Evolutionary conservation across 2,888 invertebrate species (phyloP), one percentile per base, ranked within the genome.

Genomic region (Melieria picta): DNA sequence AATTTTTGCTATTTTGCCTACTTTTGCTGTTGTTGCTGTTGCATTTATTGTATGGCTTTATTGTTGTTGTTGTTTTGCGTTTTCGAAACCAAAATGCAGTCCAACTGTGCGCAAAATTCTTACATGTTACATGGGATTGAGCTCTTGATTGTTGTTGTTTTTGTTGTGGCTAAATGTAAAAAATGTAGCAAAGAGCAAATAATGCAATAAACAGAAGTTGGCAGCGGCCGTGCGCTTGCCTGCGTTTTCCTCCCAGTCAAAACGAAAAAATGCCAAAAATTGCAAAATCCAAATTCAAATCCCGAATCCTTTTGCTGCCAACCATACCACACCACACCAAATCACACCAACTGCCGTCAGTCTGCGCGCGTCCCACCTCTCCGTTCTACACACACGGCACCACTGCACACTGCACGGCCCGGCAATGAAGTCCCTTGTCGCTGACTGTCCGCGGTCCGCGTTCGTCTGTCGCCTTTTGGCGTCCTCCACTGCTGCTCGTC

Each of bases 191-290:
- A 30, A 30, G 30, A 30, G 30, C 30, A 30, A 30, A 30, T 30
- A 30, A 30, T 30, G 30, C 30, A 30, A 30, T 30, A 30, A 30
- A 30, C 30, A 30, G 30, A 30, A 30, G 30, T 30, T 30, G 30
- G 30, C 30, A 30, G 30, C 30, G 2, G 30, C 30, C 30, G 30
- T 30, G 30, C 30, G 30, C 30, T 2, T 30, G 30, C 30, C 30
- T 30, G 30, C 30, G 30, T 30, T 30, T 30, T 30, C 30, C 63
- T 52, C 55, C 55, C 13, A 63, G 48, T 50, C 13, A 62, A 48
- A 45, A 52, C 66, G 45, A 72, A 76, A 81, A 65, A 82, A 83
- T 84, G 81, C 83, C 82, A 83, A 83, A 83, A 82, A 82, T 83
- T 80, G 81, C 81, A 80, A 80, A 82, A 79, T 79, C 80, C 78